These are phyloP conservation scores for Intellagama lesueurii DNA, from an alignment of 2,797 vertebrate genomes.

Conservation along the genomic window DNA sequence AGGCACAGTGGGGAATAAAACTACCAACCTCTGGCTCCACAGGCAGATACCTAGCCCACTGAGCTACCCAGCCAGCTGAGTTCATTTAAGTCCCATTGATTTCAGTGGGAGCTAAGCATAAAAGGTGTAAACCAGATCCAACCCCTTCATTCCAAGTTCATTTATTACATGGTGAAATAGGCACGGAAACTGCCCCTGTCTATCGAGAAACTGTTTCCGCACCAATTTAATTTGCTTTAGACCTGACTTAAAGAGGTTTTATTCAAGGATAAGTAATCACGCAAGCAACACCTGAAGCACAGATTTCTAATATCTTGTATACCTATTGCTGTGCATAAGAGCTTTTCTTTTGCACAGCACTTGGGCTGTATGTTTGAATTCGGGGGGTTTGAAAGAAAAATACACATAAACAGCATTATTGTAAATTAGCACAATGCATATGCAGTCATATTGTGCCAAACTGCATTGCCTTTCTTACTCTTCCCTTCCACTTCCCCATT, in stretches of 20 bases:
- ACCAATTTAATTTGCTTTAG: background rate
- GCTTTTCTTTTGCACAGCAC: background rate
- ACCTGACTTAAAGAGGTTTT: background rate
- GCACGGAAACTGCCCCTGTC: background rate
- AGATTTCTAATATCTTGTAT: background rate
- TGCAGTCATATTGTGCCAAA: slow-evolving; percentile 56
- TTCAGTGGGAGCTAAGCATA: background rate
- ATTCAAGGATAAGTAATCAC: background rate
- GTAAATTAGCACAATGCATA: slow-evolving; percentile 54
- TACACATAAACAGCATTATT: slow-evolving; percentile 38
- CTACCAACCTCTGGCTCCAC: too few species aligned
- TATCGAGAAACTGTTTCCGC: background rate
- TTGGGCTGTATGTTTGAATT: background rate
- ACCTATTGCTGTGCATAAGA: background rate
- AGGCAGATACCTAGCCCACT: too few species aligned
- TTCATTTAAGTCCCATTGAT: background rate
- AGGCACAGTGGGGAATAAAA: too few species aligned
- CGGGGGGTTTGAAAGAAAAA: background rate
- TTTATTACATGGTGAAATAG: background rate
- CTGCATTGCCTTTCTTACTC: slow-evolving; percentile 46
- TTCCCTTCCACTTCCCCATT: slow-evolving; percentile 56
- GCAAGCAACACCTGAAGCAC: slow-evolving; percentile 3
- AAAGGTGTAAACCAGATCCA: background rate
- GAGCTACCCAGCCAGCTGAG: background rate
- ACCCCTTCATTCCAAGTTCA: background rate